Evolutionary conservation across 2,888 invertebrate species (phyloP), one percentile per base, ranked within the genome.

Genomic region (Thyatira batis): DNA sequence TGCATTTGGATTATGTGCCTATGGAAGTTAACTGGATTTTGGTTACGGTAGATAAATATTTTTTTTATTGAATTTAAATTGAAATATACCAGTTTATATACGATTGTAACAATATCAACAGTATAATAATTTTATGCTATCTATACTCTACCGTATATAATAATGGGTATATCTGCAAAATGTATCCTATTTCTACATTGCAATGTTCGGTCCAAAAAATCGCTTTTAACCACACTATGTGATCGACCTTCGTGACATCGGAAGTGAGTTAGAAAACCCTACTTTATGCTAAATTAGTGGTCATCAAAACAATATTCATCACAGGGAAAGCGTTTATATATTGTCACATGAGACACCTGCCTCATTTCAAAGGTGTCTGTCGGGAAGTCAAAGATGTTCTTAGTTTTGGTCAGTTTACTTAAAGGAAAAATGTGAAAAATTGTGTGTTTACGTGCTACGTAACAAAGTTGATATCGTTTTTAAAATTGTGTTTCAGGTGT

Each of bases 241-340:
- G 39, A 8, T 46, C 50, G 6, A 20, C 55, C 53, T 67, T 58
- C 69, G 49, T 58, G 54, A 56, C 54, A 63, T 61, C 74, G 71
- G 77, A 80, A 78, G 69, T 62, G 60, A 60, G 60, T 69, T 74
- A 57, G 57, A 71, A 66, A 67, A 63, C 69, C 60, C 73, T 72
- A 67, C 61, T 76, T 78, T 82, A 85, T 82, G 77, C 76, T 68
- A 80, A 84, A 78, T 77, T 66, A 67, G 69, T 69, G 73, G 77
- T 73, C 65, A 74, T 75, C 57, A 65, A 66, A 61, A 59, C 20
- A 28, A 67, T 71, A 64, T 69, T 68, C 59, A 59, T 69, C 56
- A 73, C 60, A 69, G 80, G 73, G 84, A 85, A 84, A 85, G 83
- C 72, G 69, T 80, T 81, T 82, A 85, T 82, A 83, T 77, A 79